Base-by-base conservation (phyloP, 2,113 vertebrate species). In the Trematocara marginatum region DNA sequence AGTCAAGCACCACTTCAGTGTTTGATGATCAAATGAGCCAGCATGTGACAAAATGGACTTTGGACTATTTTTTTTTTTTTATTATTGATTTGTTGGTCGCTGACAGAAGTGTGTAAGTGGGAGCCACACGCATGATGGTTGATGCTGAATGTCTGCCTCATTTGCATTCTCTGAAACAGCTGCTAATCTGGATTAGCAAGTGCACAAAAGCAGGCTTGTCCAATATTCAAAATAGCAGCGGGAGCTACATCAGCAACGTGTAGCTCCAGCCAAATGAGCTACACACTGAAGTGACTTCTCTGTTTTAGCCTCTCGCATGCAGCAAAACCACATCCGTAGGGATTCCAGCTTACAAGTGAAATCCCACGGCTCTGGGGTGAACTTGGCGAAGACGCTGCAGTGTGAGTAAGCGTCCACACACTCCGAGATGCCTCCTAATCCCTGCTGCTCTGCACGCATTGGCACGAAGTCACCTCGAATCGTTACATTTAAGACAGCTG, bases 161-260 rank as follows among this genome's bases (percentile, higher is more conserved):
- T 94, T 92, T 94, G 91, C 92, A 92, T 91, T 38, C 57, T 64
- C 83, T 51, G 13, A 79, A 84, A 74, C 87, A 85, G 69, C 56
- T 16, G 15, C 34, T 34, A 56, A 69, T 85, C 69, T 88, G 59
- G 26, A 61, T 5, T 38, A 81, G 31, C 51, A 45, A 69, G 57
- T 13, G 53, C 85, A 84, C 82, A 90, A 92, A 85, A 86, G 91
- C 76, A 6, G 34, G 47, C 81, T 52, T 92, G 85, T 91, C 69
- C 56, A 10, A 66, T 80, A 92, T 93, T 91, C 83, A 92, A 94
- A 94, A 81, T 2, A 83, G 84, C 54, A 23, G 15, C 6, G 6
- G 9, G 23, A 23, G 87, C 79, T 89, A 61, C 59, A 88, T 80
- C 87, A 89, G 76, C 64, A 64, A 80, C 29, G 42, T 18, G 47